Base-by-base conservation (phyloP, 2,888 invertebrate species). In the Conops quadrifasciatus region DNA sequence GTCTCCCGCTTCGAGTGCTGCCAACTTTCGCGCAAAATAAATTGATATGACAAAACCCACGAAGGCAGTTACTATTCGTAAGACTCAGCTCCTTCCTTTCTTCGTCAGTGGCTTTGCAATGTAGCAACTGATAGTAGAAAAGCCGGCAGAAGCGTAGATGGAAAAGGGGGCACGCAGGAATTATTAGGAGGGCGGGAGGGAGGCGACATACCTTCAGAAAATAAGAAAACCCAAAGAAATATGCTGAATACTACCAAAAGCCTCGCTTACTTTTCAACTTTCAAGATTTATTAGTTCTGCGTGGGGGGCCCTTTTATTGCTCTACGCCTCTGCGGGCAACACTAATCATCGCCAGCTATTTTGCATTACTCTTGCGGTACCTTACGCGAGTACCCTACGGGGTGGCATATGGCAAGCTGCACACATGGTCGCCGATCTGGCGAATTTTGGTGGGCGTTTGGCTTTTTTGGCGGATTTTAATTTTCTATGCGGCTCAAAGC, bases 1-100 rank as follows among this genome's bases (percentile, higher is more conserved):
- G 19, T 65, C 3, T 51, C 51, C 47, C 49, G 65, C 64, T 49
- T 49, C 28, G 49, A 67, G 58, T 45, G 67, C 67, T 67, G 58
- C 58, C 67, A 68, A 62, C 60, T 68, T 68, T 68, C 62, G 68
- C 68, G 49, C 51, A 68, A 62, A 68, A 68, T 68, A 68, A 68
- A 68, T 68, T 68, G 68, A 68, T 68, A 68, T 68, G 68, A 68
- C 68, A 68, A 68, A 49, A 68, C 62, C 68, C 51, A 68, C 68
- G 68, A 62, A 30, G 30, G n/a, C n/a, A n/a, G n/a, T n/a, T n/a
- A n/a, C n/a, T n/a, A n/a, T n/a, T n/a, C n/a, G n/a, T n/a, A n/a
- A n/a, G n/a, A n/a, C n/a, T n/a, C n/a, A n/a, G n/a, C n/a, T n/a
- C n/a, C n/a, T n/a, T n/a, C n/a, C n/a, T n/a, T n/a, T n/a, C n/a